Base-by-base conservation (phyloP, 2,797 vertebrate species). In the Leucoraja ocellata region DNA sequence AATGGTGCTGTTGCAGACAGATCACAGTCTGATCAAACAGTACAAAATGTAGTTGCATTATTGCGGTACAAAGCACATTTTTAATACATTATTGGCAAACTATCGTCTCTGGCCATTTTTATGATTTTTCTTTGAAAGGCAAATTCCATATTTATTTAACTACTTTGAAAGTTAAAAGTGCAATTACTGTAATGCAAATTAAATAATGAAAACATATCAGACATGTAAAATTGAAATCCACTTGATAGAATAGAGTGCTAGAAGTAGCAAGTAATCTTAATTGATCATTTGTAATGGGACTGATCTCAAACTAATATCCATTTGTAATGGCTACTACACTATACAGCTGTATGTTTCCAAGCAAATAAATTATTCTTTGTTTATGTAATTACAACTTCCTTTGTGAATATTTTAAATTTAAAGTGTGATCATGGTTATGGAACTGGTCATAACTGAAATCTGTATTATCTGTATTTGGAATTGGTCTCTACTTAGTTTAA, bases 101-200 rank as follows among this genome's bases (percentile, higher is more conserved):
- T 80, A 21, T 36, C 6, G 71, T 65, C n/a, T 23, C 65, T 68
- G 32, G 23, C 90, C 32, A 16, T 92, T 74, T 92, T 91, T 73
- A 73, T 32, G 39, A 91, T 91, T 21, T 71, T 71, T 28, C 63
- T 73, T 91, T 73, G 21, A 46, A 46, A 0, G 9, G 68, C 65
- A 73, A 91, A 16, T 91, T 76, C 71, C 68, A 76, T 28, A 28
- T 74, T 21, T 68, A 74, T 92, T 32, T 92, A 91, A 74, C 81
- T 21, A 65, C 32, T 86, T 65, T 88, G 58, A 32, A 68, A 68
- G 7, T 68, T 63, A 68, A 88, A 68, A 88, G 63, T 16, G 23
- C 71, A 92, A 74, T 92, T 76, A 92, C 23, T 54, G 25, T 54
- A 36, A 88, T 74, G 36, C 13, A 58, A 54, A 71, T 36, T 14